These are phyloP conservation scores for Prunella fulvescens DNA, from an alignment of 2,113 vertebrate species.

Conservation along the genomic window DNA sequence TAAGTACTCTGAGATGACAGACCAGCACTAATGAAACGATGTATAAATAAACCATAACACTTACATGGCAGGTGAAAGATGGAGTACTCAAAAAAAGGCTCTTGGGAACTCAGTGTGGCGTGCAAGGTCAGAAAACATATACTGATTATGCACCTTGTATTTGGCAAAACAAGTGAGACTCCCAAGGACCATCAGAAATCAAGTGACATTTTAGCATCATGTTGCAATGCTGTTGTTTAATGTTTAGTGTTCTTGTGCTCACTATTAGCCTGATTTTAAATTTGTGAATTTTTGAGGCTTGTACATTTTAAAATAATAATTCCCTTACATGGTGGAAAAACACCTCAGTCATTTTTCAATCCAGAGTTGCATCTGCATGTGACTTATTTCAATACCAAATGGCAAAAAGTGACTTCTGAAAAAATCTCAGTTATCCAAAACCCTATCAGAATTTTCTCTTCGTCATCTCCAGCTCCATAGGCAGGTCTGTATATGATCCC, in stretches of 20 bases:
- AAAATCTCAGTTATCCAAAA: not conserved
- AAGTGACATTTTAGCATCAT: not conserved
- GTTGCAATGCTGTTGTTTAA: not conserved
- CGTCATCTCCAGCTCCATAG: not conserved
- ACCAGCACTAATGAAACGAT: not conserved
- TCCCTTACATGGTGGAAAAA: not conserved
- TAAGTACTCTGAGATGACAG: not conserved
- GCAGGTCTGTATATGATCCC: not conserved
- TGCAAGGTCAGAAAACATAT: constrained; percentile 19
- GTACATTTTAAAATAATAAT: not conserved
- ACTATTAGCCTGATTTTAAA: not conserved
- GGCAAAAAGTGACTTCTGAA: not conserved
- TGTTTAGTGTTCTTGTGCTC: constrained; percentile 6
- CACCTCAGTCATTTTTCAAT: not conserved
- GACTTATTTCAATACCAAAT: not conserved
- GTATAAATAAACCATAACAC: not conserved
- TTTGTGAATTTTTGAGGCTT: not conserved
- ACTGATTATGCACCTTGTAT: not conserved
- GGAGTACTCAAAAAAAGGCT: constrained; percentile 17
- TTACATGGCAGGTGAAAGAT: constrained; percentile 43
- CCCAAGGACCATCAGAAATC: not conserved
- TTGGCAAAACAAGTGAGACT: constrained; percentile 25
- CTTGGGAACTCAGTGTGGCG: not conserved
- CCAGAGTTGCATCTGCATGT: not conserved
- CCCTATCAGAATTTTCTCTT: not conserved